These are phyloP conservation scores for Napeogenes sylphis DNA, from an alignment of 2,888 invertebrate genomes.

Conservation along the genomic window DNA sequence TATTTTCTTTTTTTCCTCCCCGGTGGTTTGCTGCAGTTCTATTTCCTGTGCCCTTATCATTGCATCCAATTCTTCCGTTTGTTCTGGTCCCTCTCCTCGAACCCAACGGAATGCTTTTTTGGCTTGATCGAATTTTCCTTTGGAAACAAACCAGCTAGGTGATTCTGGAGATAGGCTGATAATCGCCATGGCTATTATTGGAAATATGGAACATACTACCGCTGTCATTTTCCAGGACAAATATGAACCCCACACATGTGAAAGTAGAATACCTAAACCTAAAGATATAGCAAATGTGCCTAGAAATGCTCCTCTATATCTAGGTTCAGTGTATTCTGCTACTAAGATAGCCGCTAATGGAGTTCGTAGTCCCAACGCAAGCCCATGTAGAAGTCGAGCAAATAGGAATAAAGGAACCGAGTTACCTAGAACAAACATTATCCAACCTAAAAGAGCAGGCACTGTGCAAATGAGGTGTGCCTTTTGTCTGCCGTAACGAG, in stretches of 20 bases:
- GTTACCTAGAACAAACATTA: constrained; percentile 62
- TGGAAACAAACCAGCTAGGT: constrained; percentile 81
- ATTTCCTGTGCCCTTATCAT: constrained; percentile 63
- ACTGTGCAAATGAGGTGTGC: constrained; percentile 72
- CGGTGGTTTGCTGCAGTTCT: constrained; percentile 45
- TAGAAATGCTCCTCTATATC: constrained; percentile 79
- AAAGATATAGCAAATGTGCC: constrained; percentile 80
- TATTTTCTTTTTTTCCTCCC: constrained; percentile 37
- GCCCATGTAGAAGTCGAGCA: constrained; percentile 67
- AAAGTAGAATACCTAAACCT: constrained; percentile 79
- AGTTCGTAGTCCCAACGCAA: constrained; percentile 75
- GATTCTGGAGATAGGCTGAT: constrained; percentile 79
- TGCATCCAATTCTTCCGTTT: constrained; percentile 62
- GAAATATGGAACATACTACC: constrained; percentile 70
- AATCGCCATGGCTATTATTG: constrained; percentile 67
- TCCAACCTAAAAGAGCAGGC: constrained; percentile 73
- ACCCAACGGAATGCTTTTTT: constrained; percentile 78
- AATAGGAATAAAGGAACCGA: constrained; percentile 61
- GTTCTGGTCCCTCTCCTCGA: constrained; percentile 70
- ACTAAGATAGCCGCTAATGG: constrained; percentile 76
- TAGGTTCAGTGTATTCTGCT: constrained; percentile 79
- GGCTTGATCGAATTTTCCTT: constrained; percentile 76
- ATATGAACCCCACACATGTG: constrained; percentile 81
- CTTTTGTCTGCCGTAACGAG: constrained; percentile 76
- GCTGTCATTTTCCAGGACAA: constrained; percentile 79